These are phyloP conservation scores for Morone saxatilis DNA, from an alignment of 2,113 vertebrate species.

Conservation along the genomic window DNA sequence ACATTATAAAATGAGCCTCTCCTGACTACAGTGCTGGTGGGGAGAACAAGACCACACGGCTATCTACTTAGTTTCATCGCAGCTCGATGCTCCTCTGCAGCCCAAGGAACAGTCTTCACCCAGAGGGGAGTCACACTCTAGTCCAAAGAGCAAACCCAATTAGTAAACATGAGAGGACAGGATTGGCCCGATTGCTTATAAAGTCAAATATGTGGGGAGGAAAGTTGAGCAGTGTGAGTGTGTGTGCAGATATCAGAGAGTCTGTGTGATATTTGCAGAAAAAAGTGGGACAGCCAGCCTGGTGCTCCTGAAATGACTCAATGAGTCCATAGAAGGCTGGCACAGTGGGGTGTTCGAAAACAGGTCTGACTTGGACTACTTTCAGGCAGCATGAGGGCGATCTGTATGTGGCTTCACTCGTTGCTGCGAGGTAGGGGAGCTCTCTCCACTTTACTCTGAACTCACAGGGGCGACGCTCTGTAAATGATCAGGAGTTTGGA, in stretches of 20 bases:
- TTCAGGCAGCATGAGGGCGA: conserved; percentile 67
- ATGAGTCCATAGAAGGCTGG: conserved; percentile 61
- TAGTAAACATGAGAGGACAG: conserved; percentile 79
- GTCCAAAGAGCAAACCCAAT: conserved; percentile 70
- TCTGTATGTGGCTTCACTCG: conserved; percentile 58
- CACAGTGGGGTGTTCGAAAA: conserved; percentile 70
- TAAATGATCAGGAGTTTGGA: conserved; percentile 58
- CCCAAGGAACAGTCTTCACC: conserved; percentile 46
- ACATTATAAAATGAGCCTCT: conserved; percentile 51
- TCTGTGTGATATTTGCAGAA: conserved; percentile 72
- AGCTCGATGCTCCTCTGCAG: conserved; percentile 55
- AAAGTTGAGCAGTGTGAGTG: conserved; percentile 34
- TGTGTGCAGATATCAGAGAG: conserved; percentile 65
- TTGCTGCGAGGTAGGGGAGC: conserved; percentile 49
- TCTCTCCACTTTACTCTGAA: conserved; percentile 58
- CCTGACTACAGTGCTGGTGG: conserved; percentile 34
- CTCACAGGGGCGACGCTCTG: conserved; percentile 50
- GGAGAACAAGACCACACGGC: conserved; percentile 44
- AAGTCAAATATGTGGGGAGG: conserved; percentile 57
- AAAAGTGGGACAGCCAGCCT: conserved; percentile 75
- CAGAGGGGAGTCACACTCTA: conserved; percentile 57
- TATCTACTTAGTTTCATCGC: conserved; percentile 61
- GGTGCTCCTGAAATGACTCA: conserved; percentile 72
- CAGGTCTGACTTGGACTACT: conserved; percentile 75
- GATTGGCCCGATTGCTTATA: conserved; percentile 69